phyloP scores from a whole-genome alignment of 2,888 invertebrate genomes.

The Caenorhabditis sp. region DNA sequence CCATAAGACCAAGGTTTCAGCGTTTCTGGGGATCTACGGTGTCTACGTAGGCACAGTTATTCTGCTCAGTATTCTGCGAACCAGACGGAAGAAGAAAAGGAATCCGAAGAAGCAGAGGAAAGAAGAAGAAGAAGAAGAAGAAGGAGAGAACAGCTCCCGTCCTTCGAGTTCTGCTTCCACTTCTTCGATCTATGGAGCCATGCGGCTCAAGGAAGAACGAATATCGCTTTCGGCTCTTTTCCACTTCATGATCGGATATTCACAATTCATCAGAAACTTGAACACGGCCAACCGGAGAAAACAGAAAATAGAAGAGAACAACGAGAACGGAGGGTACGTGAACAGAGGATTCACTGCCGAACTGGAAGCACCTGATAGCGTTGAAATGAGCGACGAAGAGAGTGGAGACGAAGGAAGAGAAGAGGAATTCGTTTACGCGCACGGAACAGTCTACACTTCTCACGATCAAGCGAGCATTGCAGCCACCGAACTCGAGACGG shows the following conservation, averaged over 20 bases:
- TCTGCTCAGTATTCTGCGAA: conserved; percentile 73
- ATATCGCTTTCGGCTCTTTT: conserved; percentile 19
- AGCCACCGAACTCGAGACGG: conserved; percentile 14
- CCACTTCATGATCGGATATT: conserved; percentile 24
- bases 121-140: neutral
- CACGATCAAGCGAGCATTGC: conserved; percentile 45
- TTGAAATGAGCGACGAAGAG: conserved; percentile 24
- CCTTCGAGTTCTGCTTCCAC: conserved; percentile 24
- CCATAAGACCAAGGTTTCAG: no score
- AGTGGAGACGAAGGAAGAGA: conserved; percentile 44
- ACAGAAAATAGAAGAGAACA: neutral
- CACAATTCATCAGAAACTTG: conserved; percentile 29
- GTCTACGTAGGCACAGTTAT: conserved; percentile 82
- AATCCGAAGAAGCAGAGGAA: conserved; percentile 23
- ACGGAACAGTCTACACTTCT: conserved; percentile 50
- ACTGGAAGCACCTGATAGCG: conserved; percentile 12
- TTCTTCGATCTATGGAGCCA: conserved; percentile 20
- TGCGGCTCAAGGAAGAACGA: conserved; percentile 8
- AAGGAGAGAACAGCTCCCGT: neutral
- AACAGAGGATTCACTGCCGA: conserved; percentile 27
- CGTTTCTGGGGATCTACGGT: conserved; percentile 81
- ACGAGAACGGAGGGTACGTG: conserved; percentile 1
- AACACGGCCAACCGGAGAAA: conserved; percentile 4
- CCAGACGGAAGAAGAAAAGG: conserved; percentile 33
- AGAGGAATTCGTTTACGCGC: conserved; percentile 48